Percentiles rank a stretch among this genome's conserved stretches.
Conservation (phyloP, 2,113 vertebrate species). For the Pipa parva region DNA sequence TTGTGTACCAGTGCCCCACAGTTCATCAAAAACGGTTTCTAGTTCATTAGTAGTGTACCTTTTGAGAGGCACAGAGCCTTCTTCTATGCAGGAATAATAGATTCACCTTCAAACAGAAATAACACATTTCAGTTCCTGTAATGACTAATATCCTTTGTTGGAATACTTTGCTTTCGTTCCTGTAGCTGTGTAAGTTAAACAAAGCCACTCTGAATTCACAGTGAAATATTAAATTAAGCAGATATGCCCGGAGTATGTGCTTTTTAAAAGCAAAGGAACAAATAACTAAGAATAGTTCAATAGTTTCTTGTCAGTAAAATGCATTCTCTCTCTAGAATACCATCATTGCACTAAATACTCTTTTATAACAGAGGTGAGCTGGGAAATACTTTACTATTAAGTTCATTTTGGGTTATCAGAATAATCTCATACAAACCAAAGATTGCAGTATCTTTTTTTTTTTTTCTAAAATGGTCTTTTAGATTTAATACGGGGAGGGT, state of each 20-base stretch:
- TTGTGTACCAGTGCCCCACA: background rate
- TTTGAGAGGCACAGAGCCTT: slow-evolving; percentile 3
- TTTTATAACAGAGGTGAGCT: background rate
- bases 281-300: slow-evolving; percentile 25
- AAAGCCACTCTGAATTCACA: slow-evolving; percentile 18
- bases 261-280: slow-evolving; percentile 22
- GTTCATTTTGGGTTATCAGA: too few relatives aligned
- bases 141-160: slow-evolving; percentile 35
- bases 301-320: slow-evolving; percentile 18
- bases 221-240: slow-evolving; percentile 29
- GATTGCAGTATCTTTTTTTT: too few relatives aligned
- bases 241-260: slow-evolving; percentile 23
- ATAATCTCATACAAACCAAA: too few relatives aligned
- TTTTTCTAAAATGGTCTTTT: too few relatives aligned
- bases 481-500: too few relatives aligned
- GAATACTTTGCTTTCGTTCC: slow-evolving; percentile 25
- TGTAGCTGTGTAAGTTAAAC: slow-evolving; percentile 21
- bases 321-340: slow-evolving; percentile 4
- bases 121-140: slow-evolving; percentile 25
- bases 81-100: slow-evolving; percentile 25
- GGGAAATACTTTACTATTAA: background rate
- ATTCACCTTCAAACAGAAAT: slow-evolving; percentile 34
- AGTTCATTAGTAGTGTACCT: slow-evolving; percentile 17
- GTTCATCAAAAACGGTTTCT: slow-evolving; percentile 26
- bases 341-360: background rate